Conservation (phyloP, 2,888 invertebrate species). For the Rapana venosa region DNA sequence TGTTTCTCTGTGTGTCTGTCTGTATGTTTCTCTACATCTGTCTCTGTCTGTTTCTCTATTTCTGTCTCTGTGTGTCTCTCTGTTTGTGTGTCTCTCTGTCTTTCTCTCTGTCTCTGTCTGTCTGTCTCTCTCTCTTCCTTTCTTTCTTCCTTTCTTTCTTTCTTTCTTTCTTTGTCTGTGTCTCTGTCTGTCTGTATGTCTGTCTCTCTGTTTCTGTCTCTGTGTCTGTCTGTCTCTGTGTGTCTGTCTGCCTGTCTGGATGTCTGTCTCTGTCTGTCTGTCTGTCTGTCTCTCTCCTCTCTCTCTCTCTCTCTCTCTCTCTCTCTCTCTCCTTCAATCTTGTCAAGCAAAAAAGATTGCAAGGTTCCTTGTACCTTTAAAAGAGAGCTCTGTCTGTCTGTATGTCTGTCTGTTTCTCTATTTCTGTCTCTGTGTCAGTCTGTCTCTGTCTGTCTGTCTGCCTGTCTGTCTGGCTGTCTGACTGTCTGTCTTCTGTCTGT, state of each 20-base stretch:
- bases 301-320: conserved; percentile 1
- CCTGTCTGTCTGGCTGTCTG: not conserved
- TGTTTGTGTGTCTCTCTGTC: not conserved
- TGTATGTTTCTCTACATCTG: no score
- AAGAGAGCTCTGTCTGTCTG: no score
- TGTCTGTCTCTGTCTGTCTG: not conserved
- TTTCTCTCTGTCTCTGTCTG: not conserved
- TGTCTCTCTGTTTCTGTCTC: not conserved
- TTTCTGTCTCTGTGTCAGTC: not conserved
- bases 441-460: not conserved
- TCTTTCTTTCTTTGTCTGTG: not conserved
- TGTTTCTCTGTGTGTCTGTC: no score
- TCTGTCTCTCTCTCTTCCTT: not conserved
- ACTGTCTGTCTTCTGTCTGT: no score
- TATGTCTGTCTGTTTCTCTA: not conserved
- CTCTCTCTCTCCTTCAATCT: not conserved
- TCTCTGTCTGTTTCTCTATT: no score
- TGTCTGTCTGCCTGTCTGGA: conserved; percentile 5
- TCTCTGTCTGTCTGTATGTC: no score
- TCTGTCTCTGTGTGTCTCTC: not conserved
- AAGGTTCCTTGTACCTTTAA: no score
- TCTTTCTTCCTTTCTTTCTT: not conserved
- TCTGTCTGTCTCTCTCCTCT: conserved; percentile 2
- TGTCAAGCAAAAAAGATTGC: no score
- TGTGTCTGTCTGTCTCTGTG: not conserved